Conservation (phyloP, 23 tunicate species). For the Botrylloides violaceus region DNA sequence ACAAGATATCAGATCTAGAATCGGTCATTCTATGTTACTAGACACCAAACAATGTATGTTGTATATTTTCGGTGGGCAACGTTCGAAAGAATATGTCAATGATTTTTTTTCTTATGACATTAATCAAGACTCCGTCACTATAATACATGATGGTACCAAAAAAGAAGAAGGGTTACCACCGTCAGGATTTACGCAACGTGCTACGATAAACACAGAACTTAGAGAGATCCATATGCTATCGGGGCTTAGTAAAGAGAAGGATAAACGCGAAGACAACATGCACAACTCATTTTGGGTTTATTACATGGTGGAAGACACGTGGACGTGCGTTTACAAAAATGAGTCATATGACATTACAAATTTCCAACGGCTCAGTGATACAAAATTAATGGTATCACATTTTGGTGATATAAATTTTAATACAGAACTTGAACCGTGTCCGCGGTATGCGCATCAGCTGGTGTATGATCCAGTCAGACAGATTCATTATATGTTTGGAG, state of each 20-base stretch:
- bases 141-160: constrained; percentile 44
- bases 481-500: constrained; percentile 87
- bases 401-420: neutral
- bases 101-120: constrained; percentile 77
- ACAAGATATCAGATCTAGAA: constrained; percentile 71
- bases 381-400: neutral
- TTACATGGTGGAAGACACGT: constrained; percentile 31
- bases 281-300: constrained; percentile 84
- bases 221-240: constrained; percentile 73
- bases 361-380: no score
- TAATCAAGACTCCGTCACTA: constrained; percentile 37
- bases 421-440: constrained; percentile 45
- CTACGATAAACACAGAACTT: constrained; percentile 53
- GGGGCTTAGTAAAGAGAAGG: constrained; percentile 72
- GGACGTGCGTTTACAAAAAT: constrained; percentile 67
- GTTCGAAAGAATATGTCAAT: constrained; percentile 66
- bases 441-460: constrained; percentile 85
- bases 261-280: constrained; percentile 76
- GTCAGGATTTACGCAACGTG: constrained; percentile 78
- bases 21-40: constrained; percentile 81
- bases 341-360: no score
- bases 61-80: constrained; percentile 85
- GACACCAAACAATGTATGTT: constrained; percentile 18
- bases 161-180: constrained; percentile 67
- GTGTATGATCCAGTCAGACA: constrained; percentile 47